Percentiles rank a stretch among this genome's conserved stretches.
These are phyloP conservation scores for Periplaneta americana DNA, from an alignment of 1,140 invertebrate genomes.

Conservation along the genomic window DNA sequence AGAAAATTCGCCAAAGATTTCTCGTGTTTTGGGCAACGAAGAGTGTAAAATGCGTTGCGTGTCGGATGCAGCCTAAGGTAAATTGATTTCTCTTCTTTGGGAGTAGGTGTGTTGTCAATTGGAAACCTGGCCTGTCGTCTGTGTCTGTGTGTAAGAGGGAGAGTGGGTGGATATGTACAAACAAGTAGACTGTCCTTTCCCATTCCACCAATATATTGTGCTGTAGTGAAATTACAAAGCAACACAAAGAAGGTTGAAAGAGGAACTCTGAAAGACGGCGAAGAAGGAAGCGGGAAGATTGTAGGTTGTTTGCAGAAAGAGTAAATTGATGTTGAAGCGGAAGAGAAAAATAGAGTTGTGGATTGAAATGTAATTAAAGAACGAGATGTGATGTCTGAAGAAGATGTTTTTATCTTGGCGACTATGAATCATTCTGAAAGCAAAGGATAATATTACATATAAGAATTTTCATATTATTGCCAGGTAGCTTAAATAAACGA, in stretches of 20 bases:
- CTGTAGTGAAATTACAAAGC: background rate
- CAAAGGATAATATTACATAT: no score
- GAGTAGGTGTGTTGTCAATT: background rate
- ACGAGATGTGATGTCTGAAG: no score
- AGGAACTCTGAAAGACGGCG: no score
- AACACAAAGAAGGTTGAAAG: no score
- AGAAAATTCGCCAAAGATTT: no score
- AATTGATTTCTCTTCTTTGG: background rate
- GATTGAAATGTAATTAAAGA: background rate
- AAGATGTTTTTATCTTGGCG: no score
- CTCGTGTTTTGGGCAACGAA: background rate
- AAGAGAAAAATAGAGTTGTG: background rate
- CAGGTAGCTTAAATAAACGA: no score
- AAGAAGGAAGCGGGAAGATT: background rate
- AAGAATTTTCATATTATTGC: no score
- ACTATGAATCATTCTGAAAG: no score
- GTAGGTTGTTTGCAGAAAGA: background rate
- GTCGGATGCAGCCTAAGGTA: background rate
- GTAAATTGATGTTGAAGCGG: background rate
- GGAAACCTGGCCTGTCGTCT: background rate
- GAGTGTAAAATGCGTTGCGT: background rate
- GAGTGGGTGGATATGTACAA: background rate
- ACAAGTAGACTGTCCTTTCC: background rate
- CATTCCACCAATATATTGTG: background rate
- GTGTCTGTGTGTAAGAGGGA: background rate